Conservation (phyloP, 2,888 invertebrate genomes). For the Calameuta idolon region DNA sequence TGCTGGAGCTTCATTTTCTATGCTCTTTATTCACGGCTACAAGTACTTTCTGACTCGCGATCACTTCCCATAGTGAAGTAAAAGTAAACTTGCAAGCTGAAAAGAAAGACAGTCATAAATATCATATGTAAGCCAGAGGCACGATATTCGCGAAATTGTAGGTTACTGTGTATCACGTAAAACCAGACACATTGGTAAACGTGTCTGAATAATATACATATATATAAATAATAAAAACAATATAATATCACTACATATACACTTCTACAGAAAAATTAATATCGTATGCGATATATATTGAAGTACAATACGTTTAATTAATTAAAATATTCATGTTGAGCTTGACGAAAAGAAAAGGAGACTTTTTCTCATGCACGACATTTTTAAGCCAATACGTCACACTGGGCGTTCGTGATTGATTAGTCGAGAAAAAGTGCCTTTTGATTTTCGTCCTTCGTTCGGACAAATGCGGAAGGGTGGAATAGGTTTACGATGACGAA, state of each 20-base stretch:
- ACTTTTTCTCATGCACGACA: not conserved
- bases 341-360: not conserved
- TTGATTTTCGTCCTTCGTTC: not conserved
- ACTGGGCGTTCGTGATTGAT: not conserved
- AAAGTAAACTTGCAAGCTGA: not conserved
- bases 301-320: not conserved
- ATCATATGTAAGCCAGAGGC: not conserved
- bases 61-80: not conserved
- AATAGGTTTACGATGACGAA: not conserved
- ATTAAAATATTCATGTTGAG: not conserved
- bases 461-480: not conserved
- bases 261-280: not conserved
- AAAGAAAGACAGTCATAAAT: not conserved
- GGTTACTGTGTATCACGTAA: not conserved
- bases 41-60: not conserved
- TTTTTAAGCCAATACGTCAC: not conserved
- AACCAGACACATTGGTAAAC: not conserved
- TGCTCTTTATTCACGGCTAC: not conserved
- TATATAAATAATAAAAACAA: not conserved
- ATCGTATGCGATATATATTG: not conserved
- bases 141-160: not conserved
- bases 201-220: not conserved
- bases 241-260: not conserved
- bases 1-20: not conserved
- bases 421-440: not conserved